These are phyloP conservation scores for Caenorhabditis sp. DNA, from an alignment of 2,888 invertebrate genomes.

Conservation along the genomic window DNA sequence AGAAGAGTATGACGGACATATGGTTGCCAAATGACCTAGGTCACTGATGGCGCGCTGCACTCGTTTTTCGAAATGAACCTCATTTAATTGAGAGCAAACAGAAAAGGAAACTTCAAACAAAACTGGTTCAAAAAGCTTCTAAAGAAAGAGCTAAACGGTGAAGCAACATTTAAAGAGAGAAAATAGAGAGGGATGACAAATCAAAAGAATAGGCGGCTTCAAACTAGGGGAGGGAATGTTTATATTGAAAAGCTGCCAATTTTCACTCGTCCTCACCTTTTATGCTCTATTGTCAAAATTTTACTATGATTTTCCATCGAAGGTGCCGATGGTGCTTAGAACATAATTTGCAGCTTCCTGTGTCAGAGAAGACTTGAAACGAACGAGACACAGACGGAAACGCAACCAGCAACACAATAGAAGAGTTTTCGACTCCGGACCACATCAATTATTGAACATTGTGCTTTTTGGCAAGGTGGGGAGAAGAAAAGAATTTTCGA, in stretches of 20 bases:
- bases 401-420: conserved; percentile 47
- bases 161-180: conserved; percentile 40
- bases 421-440: conserved; percentile 57
- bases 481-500: conserved; percentile 60
- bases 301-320: conserved; percentile 55
- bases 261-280: conserved; percentile 37
- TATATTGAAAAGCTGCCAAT: conserved; percentile 53
- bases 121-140: not conserved
- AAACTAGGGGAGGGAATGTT: conserved; percentile 37
- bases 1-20: conserved; percentile 60
- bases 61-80: conserved; percentile 1
- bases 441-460: conserved; percentile 69
- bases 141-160: conserved; percentile 18
- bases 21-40: conserved; percentile 63
- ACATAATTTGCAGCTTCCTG: conserved; percentile 61
- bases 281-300: conserved; percentile 40
- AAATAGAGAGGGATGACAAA: conserved; percentile 47
- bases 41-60: conserved; percentile 22
- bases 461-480: conserved; percentile 59
- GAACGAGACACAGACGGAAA: conserved; percentile 28
- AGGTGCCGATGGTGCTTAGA: not conserved
- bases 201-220: conserved; percentile 33
- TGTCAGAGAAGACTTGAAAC: conserved; percentile 39
- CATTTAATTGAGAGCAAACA: not conserved
- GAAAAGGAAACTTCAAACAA: not conserved